Conservation (phyloP, 2,888 invertebrate species). For the Rhorus exstirpatorius region DNA sequence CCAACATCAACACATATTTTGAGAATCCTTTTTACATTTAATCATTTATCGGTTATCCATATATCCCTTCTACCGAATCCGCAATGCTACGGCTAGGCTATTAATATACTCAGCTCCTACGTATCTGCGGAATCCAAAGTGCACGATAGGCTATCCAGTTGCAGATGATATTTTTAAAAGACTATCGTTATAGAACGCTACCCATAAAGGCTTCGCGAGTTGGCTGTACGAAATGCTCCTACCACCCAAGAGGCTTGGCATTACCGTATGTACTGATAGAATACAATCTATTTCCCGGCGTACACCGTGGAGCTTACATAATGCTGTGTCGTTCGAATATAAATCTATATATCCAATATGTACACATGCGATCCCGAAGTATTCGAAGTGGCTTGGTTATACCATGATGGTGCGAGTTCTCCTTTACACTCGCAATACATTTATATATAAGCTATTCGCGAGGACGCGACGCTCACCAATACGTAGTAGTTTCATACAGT, state of each 20-base stretch:
- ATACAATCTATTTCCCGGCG: constrained; percentile 76
- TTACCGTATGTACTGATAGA: constrained; percentile 79
- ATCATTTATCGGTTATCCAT: not conserved
- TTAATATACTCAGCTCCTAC: too few species aligned
- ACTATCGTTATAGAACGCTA: not conserved
- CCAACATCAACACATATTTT: not conserved
- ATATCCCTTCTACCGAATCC: not conserved
- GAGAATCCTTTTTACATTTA: not conserved
- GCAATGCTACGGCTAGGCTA: too few species aligned
- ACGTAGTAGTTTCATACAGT: constrained; percentile 72
- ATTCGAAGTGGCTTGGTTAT: constrained; percentile 45
- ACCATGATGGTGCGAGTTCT: constrained; percentile 46
- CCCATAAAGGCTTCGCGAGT: constrained; percentile 42
- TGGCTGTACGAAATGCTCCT: constrained; percentile 60
- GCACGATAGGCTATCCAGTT: not conserved
- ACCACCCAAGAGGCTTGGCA: constrained; percentile 62
- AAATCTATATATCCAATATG: constrained; percentile 58
- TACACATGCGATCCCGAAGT: constrained; percentile 46
- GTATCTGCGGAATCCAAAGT: not conserved
- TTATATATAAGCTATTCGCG: constrained; percentile 52
- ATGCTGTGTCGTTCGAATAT: constrained; percentile 71
- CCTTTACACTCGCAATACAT: constrained; percentile 42
- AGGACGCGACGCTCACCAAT: constrained; percentile 72
- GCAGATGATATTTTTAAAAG: not conserved
- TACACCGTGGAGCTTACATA: constrained; percentile 73